Conservation (phyloP, 2,797 vertebrate genomes). For the Holocentrus rufus region DNA sequence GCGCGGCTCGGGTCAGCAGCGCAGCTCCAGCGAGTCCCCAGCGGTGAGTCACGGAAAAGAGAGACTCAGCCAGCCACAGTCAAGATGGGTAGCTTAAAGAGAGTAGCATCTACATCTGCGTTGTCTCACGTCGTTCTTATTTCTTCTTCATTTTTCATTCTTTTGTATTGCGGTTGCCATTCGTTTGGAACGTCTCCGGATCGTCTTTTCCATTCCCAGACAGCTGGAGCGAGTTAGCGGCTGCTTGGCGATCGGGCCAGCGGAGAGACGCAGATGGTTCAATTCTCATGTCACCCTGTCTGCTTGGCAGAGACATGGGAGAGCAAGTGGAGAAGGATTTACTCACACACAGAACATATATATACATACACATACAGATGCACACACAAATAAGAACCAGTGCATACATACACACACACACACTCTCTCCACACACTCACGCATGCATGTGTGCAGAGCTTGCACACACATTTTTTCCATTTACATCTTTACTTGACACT, state of each 20-base stretch:
- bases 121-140: slow-evolving; percentile 47
- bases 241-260: slow-evolving; percentile 56
- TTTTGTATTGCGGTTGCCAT: slow-evolving; percentile 62
- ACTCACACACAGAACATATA: slow-evolving; percentile 50
- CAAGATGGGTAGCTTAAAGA: slow-evolving; percentile 57
- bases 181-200: slow-evolving; percentile 62
- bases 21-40: slow-evolving; percentile 20
- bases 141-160: slow-evolving; percentile 55
- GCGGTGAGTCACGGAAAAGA: slow-evolving; percentile 18
- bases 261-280: slow-evolving; percentile 75
- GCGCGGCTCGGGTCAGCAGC: slow-evolving; percentile 24
- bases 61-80: neutral
- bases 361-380: slow-evolving; percentile 37
- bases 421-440: slow-evolving; percentile 48
- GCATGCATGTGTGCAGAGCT: slow-evolving; percentile 35
- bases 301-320: slow-evolving; percentile 68
- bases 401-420: slow-evolving; percentile 43
- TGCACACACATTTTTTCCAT: slow-evolving; percentile 62
- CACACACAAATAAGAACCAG: slow-evolving; percentile 50
- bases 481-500: slow-evolving; percentile 38
- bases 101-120: slow-evolving; percentile 61
- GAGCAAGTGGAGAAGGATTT: slow-evolving; percentile 74
- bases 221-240: slow-evolving; percentile 77
- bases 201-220: slow-evolving; percentile 72
- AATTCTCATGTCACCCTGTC: slow-evolving; percentile 77